These are phyloP conservation scores for Bothrops jararaca DNA, from an alignment of 2,113 vertebrate genomes.

Conservation along the genomic window DNA sequence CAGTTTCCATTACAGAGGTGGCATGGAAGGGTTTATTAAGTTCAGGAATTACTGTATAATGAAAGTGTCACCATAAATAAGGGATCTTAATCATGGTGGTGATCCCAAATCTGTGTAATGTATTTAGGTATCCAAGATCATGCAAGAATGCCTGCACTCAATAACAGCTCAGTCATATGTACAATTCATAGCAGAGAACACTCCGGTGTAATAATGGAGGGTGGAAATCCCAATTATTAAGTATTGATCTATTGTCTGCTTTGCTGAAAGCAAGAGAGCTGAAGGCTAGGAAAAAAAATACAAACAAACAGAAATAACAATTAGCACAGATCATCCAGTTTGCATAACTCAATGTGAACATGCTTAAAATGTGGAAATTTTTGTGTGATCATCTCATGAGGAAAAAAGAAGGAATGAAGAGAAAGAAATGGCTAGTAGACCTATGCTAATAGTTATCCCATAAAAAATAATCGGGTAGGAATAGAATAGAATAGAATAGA, in stretches of 20 bases:
- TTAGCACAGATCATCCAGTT: neutral
- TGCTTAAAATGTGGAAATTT: neutral
- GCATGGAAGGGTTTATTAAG: neutral
- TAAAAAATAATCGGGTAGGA: neutral
- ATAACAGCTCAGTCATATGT: neutral
- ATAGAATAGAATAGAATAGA: no score
- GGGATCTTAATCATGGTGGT: neutral
- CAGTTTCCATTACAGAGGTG: neutral
- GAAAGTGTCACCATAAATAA: neutral
- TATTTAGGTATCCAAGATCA: neutral
- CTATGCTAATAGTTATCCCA: neutral
- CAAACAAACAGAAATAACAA: neutral
- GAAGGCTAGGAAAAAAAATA: neutral
- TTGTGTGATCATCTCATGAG: neutral
- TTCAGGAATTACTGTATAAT: neutral
- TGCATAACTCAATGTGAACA: neutral
- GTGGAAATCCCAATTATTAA: conserved; percentile 25
- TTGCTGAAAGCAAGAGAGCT: neutral
- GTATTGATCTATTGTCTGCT: conserved; percentile 19
- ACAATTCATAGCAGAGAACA: neutral
- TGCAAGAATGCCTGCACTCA: neutral
- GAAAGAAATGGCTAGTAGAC: neutral
- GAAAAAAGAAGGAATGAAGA: neutral
- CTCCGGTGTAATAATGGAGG: neutral
- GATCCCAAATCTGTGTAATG: neutral